Evolutionary conservation across 1,140 invertebrate genomes (phyloP).

Genomic region (Aricia agestis): DNA sequence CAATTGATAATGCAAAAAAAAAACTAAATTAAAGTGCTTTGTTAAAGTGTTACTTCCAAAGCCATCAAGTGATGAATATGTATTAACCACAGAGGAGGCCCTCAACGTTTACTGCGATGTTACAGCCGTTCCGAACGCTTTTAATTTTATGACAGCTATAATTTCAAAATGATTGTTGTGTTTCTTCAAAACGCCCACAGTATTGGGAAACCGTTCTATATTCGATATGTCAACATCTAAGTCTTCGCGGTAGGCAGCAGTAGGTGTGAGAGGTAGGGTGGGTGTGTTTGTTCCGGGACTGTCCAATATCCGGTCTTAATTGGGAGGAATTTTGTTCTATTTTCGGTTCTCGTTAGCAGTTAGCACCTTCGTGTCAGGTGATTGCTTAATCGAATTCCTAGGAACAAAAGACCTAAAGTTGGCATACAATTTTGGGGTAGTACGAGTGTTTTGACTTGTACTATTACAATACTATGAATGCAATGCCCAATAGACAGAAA

Average conservation of each 20-base stretch:
- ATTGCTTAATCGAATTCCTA: neutral
- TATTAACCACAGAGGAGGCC: neutral
- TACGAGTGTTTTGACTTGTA: no score
- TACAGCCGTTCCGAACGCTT: neutral
- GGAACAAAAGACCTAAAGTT: no score
- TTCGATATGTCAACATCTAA: neutral
- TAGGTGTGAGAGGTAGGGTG: neutral
- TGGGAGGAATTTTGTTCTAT: neutral
- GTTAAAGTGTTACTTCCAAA: neutral
- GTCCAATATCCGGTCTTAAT: slow-evolving; percentile 9
- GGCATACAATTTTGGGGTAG: no score
- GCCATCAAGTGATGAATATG: neutral
- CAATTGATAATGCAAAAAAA: no score
- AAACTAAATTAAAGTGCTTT: neutral
- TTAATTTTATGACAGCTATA: slow-evolving; percentile 3
- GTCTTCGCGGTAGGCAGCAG: neutral
- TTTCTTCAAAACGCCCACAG: neutral
- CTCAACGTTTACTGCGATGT: neutral
- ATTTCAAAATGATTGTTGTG: slow-evolving; percentile 1
- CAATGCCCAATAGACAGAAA: no score
- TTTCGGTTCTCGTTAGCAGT: neutral
- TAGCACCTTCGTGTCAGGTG: slow-evolving; percentile 4
- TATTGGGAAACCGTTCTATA: neutral
- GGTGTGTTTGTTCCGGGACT: slow-evolving; percentile 9
- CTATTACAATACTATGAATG: no score